Evolutionary conservation across 2,888 invertebrate genomes (phyloP).

Genomic region (Anagyrus pseudococci): DNA sequence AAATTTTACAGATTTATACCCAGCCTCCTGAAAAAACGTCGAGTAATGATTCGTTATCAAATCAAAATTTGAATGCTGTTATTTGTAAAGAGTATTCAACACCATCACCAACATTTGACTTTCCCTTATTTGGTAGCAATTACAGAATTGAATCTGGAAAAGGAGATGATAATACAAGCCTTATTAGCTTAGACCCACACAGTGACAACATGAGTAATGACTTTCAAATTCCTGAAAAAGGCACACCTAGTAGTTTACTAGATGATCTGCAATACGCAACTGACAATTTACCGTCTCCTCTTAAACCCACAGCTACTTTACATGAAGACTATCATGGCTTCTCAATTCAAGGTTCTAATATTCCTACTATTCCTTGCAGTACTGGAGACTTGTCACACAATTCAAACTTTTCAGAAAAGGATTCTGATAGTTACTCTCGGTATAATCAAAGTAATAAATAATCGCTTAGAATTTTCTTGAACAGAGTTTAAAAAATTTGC

Average conservation of each 20-base stretch:
- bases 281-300: constrained; percentile 54
- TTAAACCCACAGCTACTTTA: constrained; percentile 60
- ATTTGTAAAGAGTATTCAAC: constrained; percentile 55
- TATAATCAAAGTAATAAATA: constrained; percentile 51
- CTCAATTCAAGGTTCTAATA: constrained; percentile 68
- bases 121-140: constrained; percentile 55
- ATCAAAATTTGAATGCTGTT: constrained; percentile 44
- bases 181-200: constrained; percentile 57
- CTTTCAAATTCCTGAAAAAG: constrained; percentile 45
- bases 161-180: constrained; percentile 57
- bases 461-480: too few relatives aligned
- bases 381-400: constrained; percentile 65
- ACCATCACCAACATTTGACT: constrained; percentile 59
- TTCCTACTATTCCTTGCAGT: constrained; percentile 72
- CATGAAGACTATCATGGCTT: constrained; percentile 69
- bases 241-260: constrained; percentile 46
- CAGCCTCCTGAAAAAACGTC: constrained; percentile 38
- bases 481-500: too few relatives aligned
- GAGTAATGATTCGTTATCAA: constrained; percentile 42
- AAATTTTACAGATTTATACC: constrained; percentile 48
- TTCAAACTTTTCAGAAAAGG: constrained; percentile 45
- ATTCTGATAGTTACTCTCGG: constrained; percentile 48
- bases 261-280: constrained; percentile 48
- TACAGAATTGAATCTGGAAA: constrained; percentile 54
- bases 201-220: constrained; percentile 50